Conservation (phyloP, 2,888 invertebrate genomes). For the Dryomyza anilis region DNA sequence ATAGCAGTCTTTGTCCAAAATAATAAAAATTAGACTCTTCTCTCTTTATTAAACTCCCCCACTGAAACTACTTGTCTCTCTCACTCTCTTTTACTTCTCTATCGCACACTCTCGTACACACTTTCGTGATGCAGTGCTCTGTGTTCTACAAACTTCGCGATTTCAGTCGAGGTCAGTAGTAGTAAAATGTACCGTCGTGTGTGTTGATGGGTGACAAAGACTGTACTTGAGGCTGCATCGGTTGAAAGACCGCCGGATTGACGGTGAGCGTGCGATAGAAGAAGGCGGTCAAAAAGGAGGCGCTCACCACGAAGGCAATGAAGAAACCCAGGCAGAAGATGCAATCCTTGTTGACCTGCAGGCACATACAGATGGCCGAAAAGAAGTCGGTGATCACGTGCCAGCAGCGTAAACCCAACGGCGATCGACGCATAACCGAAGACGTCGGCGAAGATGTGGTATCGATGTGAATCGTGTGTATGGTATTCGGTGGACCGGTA, state of each 20-base stretch:
- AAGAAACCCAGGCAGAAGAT: constrained; percentile 56
- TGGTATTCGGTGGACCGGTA: constrained; percentile 21
- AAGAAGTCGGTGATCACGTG: constrained; percentile 38
- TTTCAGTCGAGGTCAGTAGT: constrained; percentile 3
- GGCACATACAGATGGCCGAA: constrained; percentile 38
- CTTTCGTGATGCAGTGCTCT: too few relatives aligned
- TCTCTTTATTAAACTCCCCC: too few relatives aligned
- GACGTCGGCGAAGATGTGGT: constrained; percentile 42
- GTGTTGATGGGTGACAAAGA: not conserved
- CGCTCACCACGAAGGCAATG: constrained; percentile 54
- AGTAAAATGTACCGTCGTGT: not conserved
- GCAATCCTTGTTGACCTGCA: constrained; percentile 56
- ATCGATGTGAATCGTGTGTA: constrained; percentile 48
- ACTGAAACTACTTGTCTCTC: too few relatives aligned
- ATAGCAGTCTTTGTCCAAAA: too few relatives aligned
- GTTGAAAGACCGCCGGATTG: constrained; percentile 36
- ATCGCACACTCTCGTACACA: too few relatives aligned
- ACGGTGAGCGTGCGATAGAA: constrained; percentile 53
- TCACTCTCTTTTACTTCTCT: too few relatives aligned
- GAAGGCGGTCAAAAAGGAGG: constrained; percentile 56
- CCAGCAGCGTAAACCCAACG: constrained; percentile 43
- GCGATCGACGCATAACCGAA: constrained; percentile 37
- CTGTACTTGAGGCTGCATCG: not conserved
- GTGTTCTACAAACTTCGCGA: too few relatives aligned
- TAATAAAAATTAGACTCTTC: too few relatives aligned